Percentiles rank a stretch among this genome's conserved stretches.
These are phyloP conservation scores for Progne subis DNA, from an alignment of 2,113 vertebrate genomes.

Conservation along the genomic window DNA sequence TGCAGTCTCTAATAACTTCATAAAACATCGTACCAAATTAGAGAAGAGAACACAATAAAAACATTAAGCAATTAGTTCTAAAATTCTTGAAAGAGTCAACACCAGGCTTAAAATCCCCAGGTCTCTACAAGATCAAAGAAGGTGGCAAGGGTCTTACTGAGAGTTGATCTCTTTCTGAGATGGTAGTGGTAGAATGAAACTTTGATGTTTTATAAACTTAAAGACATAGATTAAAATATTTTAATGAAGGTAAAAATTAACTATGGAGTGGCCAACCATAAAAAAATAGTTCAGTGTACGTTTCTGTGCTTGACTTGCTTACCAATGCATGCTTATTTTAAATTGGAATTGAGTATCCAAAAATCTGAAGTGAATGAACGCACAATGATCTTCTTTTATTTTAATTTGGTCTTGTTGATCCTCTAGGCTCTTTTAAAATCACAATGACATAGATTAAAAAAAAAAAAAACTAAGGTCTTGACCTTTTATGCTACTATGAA, in stretches of 20 bases:
- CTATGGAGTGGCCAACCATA: neutral
- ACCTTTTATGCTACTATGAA: constrained; percentile 55
- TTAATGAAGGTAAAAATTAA: constrained; percentile 49
- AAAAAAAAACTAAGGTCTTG: constrained; percentile 18
- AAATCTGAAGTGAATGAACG: neutral
- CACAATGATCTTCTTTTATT: constrained; percentile 25
- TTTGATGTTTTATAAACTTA: constrained; percentile 58
- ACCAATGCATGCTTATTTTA: neutral
- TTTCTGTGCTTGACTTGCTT: neutral
- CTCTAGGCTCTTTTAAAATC: constrained; percentile 41
- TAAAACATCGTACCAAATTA: constrained; percentile 22
- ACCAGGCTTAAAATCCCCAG: constrained; percentile 46
- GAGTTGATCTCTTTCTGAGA: constrained; percentile 29
- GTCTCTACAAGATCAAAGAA: constrained; percentile 65
- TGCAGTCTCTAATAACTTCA: neutral
- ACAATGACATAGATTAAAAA: constrained; percentile 38
- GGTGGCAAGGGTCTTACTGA: constrained; percentile 52
- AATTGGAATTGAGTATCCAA: neutral
- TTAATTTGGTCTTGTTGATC: constrained; percentile 65
- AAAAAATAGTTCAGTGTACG: neutral
- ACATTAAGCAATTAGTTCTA: constrained; percentile 58
- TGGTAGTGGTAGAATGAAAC: constrained; percentile 24
- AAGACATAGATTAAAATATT: constrained; percentile 50
- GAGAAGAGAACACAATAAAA: constrained; percentile 47
- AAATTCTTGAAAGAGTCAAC: constrained; percentile 50